A percentile compares a stretch with the other conserved stretches of the same genome.
These are phyloP conservation scores for Perca fluviatilis DNA, from an alignment of 2,113 vertebrate genomes.

Conservation along the genomic window DNA sequence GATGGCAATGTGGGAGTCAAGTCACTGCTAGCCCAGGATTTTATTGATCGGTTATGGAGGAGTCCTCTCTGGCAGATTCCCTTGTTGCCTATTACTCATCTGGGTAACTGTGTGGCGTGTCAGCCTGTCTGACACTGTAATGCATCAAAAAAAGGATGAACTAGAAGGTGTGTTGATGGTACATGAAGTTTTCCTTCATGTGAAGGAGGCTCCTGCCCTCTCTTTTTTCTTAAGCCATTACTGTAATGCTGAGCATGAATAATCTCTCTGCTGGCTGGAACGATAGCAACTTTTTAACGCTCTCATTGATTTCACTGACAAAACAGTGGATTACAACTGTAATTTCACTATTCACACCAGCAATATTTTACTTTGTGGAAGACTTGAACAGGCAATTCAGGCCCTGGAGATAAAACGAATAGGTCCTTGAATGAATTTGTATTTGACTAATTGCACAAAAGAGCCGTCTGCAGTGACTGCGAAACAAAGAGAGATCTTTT, in stretches of 20 bases:
- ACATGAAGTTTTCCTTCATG: slow-evolving; percentile 21
- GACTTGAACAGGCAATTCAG: slow-evolving; percentile 35
- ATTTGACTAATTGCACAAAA: slow-evolving; percentile 49
- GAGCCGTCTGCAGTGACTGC: background rate
- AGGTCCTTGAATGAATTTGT: slow-evolving; percentile 35
- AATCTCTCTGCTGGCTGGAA: slow-evolving; percentile 38
- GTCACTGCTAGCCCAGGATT: slow-evolving; percentile 51
- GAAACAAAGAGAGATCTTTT: slow-evolving; percentile 21
- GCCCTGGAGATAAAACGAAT: slow-evolving; percentile 37
- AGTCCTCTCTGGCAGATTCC: slow-evolving; percentile 52
- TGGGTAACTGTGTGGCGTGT: slow-evolving; percentile 54
- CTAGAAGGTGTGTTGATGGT: slow-evolving; percentile 26
- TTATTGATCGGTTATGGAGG: slow-evolving; percentile 69
- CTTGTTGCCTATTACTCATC: slow-evolving; percentile 64
- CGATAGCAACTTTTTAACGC: slow-evolving; percentile 42
- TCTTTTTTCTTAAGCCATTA: slow-evolving; percentile 16
- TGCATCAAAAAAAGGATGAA: background rate
- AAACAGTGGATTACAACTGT: slow-evolving; percentile 58
- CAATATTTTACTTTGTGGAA: slow-evolving; percentile 45
- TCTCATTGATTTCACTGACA: slow-evolving; percentile 59
- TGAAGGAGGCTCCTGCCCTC: slow-evolving; percentile 18
- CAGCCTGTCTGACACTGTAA: slow-evolving; percentile 12
- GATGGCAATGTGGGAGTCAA: slow-evolving; percentile 62
- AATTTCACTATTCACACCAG: slow-evolving; percentile 47
- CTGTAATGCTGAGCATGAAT: slow-evolving; percentile 41